Evolutionary conservation across 1,140 invertebrate species (phyloP).

Genomic region (Lethrus apterus): DNA sequence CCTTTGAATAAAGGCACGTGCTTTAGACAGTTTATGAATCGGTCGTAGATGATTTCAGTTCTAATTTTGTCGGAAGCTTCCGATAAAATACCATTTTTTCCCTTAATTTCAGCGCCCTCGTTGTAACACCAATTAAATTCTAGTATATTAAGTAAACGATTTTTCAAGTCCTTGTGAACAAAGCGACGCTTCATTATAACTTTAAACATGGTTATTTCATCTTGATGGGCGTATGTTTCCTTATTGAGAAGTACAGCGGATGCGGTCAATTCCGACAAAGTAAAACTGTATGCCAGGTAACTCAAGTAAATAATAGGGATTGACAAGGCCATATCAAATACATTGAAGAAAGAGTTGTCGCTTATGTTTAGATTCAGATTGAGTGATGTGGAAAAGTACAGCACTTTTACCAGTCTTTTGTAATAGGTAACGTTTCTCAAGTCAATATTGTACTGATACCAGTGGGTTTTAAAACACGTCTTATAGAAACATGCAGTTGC

Average conservation of each 20-base stretch:
- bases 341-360: background rate
- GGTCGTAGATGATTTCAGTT: slow-evolving; percentile 7
- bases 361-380: background rate
- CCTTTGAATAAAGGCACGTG: slow-evolving; percentile 13
- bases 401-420: background rate
- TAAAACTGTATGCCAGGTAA: slow-evolving; percentile 4
- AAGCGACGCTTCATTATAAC: slow-evolving; percentile 4
- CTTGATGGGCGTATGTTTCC: slow-evolving; percentile 2
- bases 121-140: slow-evolving; percentile 16
- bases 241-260: background rate
- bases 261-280: slow-evolving; percentile 3
- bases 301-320: background rate
- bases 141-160: slow-evolving; percentile 9
- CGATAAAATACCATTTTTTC: slow-evolving; percentile 9
- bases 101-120: slow-evolving; percentile 4
- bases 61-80: slow-evolving; percentile 16
- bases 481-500: slow-evolving; percentile 1
- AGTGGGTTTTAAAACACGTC: background rate
- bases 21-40: slow-evolving; percentile 15
- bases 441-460: background rate
- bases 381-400: background rate
- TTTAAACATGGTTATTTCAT: slow-evolving; percentile 13
- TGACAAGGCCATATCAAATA: background rate
- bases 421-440: background rate
- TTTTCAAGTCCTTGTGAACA: slow-evolving; percentile 5